A percentile compares a stretch with the other conserved stretches of the same genome.
Evolutionary conservation across 1,140 invertebrate genomes (phyloP).

Genomic region (Drosophila parabipectinata): DNA sequence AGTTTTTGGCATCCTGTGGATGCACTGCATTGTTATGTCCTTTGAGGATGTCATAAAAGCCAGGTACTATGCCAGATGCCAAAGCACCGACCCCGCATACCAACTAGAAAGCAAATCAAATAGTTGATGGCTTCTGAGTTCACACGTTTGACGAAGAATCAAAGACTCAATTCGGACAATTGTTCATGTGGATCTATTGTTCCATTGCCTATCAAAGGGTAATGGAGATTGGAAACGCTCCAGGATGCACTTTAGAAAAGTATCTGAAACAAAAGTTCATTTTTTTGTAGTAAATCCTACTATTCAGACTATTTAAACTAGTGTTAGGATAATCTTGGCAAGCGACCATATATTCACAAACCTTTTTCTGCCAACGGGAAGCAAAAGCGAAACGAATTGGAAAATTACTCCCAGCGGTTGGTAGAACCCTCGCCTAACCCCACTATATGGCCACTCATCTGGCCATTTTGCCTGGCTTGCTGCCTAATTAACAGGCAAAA

Average conservation of each 20-base stretch:
- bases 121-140: conserved; percentile 13
- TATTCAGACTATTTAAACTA: not conserved
- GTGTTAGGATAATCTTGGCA: not conserved
- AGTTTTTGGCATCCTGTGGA: conserved; percentile 5
- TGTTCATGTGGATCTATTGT: not conserved
- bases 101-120: not conserved
- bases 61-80: conserved; percentile 17
- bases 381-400: not conserved
- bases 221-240: not conserved
- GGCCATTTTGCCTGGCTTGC: conserved; percentile 25
- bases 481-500: conserved; percentile 31
- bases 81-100: conserved; percentile 15
- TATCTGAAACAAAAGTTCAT: not conserved
- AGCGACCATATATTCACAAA: not conserved
- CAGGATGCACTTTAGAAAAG: not conserved
- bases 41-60: conserved; percentile 20
- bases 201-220: not conserved
- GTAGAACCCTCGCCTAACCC: not conserved
- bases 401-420: not conserved
- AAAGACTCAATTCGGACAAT: conserved; percentile 10
- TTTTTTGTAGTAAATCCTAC: no score
- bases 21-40: conserved; percentile 18
- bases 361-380: not conserved
- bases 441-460: conserved; percentile 15
- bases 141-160: conserved; percentile 1